Base-by-base conservation (phyloP, 1,140 invertebrate genomes). In the Hyles vespertilio region DNA sequence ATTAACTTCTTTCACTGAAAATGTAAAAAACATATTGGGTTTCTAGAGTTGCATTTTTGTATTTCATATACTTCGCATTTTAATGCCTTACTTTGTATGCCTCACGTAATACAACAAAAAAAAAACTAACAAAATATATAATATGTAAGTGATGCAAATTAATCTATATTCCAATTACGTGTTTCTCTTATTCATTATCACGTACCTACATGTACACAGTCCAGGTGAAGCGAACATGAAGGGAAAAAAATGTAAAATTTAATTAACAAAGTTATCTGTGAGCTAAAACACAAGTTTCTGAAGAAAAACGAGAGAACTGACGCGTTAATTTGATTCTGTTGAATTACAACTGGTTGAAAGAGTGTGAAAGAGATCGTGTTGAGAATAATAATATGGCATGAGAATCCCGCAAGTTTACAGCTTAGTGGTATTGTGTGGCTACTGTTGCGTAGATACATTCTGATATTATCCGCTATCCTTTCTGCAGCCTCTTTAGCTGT, bases 281-380 rank as follows among this genome's bases (percentile, higher is more conserved):
- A 75, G 79, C 81, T 87, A 82, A 87, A 86, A 87, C 80, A 80
- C 79, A 87, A 87, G 84, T 85, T 87, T 77, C 56, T 60, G 57
- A 81, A 87, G 81, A 85, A 87, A 87, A 87, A 87, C 84, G 84
- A 79, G 76, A 69, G 65, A 79, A 72, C 78, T 80, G 77, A 85
- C 84, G 77, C 80, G 81, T 83, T 87, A 83, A 87, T 85, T 87
- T 73, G 76, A 84, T 87, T 84, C 72, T 69, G 61, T 74, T 72
- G 80, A 84, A 85, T 87, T 85, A 87, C 77, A 78, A 77, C 77
- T 75, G 74, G 62, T 76, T 74, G 69, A 74, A 71, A 70, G 73
- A 70, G 77, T 74, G 80, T 77, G 74, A 72, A 81, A 62, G 61
- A 69, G 70, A 75, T 77, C 75, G 78, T 81, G 81, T 59, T 58